Conservation (phyloP, 2,888 invertebrate genomes). For the Dinocampus coccinellae region DNA sequence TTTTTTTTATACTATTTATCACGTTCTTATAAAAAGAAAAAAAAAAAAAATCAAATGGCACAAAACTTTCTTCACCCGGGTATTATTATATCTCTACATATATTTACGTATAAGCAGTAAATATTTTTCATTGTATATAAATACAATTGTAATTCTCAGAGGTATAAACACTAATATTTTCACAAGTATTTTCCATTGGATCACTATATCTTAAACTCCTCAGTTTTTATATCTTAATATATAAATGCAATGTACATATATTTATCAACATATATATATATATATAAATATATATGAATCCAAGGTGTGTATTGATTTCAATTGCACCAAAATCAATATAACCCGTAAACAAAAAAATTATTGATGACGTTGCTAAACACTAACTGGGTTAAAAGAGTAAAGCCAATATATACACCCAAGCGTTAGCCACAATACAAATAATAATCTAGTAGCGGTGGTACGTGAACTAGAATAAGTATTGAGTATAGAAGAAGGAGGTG, state of each 20-base stretch:
- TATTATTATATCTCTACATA: background rate
- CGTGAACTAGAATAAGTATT: background rate
- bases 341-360: too few species aligned
- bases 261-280: background rate
- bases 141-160: background rate
- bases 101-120: background rate
- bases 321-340: too few species aligned
- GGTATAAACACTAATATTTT: background rate
- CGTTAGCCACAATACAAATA: background rate
- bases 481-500: background rate
- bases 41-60: too few species aligned
- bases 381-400: background rate
- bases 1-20: background rate
- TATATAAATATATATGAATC: background rate
- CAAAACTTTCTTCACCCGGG: too few species aligned
- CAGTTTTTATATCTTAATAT: background rate
- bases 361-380: slow-evolving; percentile 41
- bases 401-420: background rate
- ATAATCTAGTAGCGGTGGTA: background rate
- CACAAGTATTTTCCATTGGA: slow-evolving; percentile 16
- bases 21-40: too few species aligned
- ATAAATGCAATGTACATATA: too few species aligned
- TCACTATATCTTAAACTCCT: background rate
- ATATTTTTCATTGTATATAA: background rate
- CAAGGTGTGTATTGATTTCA: background rate